Conservation (phyloP, 2,113 vertebrate species). For the Hydrolagus affinis region DNA sequence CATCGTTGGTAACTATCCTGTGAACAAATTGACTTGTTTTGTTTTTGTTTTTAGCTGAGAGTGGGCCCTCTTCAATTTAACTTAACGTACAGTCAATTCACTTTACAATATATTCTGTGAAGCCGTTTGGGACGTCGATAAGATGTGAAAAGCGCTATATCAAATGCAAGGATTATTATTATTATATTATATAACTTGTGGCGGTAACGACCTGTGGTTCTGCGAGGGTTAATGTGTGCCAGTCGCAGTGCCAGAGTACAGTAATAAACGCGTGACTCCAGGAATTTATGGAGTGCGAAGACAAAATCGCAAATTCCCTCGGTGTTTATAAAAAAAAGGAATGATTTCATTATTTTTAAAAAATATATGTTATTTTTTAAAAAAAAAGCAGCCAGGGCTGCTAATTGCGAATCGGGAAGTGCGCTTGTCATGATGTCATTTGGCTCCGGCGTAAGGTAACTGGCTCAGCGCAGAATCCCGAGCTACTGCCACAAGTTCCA, state of each 20-base stretch:
- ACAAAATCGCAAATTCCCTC: slow-evolving; percentile 25
- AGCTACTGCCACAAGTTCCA: slow-evolving; percentile 17
- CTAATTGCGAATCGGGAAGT: slow-evolving; percentile 29
- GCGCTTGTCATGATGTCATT: slow-evolving; percentile 14
- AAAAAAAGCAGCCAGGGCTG: slow-evolving; percentile 20
- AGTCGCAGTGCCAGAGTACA: slow-evolving; percentile 20
- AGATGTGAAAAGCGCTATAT: too few relatives aligned
- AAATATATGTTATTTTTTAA: slow-evolving; percentile 8
- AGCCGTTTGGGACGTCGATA: too few relatives aligned
- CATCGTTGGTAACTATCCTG: too few relatives aligned
- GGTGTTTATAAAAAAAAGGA: slow-evolving; percentile 29
- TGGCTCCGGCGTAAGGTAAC: neutral
- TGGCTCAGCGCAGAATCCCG: slow-evolving; percentile 9
- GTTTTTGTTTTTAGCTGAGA: neutral
- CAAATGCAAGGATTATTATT: too few relatives aligned
- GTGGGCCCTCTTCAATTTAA: neutral
- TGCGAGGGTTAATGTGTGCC: slow-evolving; percentile 6
- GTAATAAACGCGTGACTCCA: slow-evolving; percentile 24
- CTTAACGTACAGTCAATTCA: too few relatives aligned
- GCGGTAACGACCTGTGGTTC: neutral
- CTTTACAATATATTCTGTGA: too few relatives aligned
- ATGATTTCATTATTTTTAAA: slow-evolving; percentile 21
- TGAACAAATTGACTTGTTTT: neutral
- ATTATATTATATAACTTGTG: too few relatives aligned
- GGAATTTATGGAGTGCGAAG: slow-evolving; percentile 27